phyloP scores from a whole-genome alignment of 2,797 vertebrate species.

The Cetoscarus ocellatus region DNA sequence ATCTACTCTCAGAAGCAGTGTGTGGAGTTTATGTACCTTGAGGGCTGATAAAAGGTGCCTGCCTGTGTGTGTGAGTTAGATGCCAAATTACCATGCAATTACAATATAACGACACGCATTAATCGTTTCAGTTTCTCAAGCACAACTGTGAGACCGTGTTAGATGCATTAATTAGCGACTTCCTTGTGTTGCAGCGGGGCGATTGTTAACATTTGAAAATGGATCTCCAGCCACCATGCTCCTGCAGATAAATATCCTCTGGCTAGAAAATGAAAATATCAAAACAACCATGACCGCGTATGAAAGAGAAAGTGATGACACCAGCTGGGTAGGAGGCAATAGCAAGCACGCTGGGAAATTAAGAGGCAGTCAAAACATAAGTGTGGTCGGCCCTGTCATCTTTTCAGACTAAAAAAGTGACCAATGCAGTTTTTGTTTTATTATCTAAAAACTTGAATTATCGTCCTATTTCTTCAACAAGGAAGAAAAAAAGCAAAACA shows the following conservation, averaged over 20 bases:
- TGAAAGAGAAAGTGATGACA: slow-evolving; percentile 68
- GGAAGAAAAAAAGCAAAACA: neutral
- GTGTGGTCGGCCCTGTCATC: slow-evolving; percentile 41
- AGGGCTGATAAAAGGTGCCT: slow-evolving; percentile 60
- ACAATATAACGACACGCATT: slow-evolving; percentile 82
- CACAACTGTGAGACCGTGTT: slow-evolving; percentile 61
- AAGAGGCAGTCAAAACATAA: slow-evolving; percentile 55
- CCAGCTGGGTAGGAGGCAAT: slow-evolving; percentile 55
- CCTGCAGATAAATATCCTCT: slow-evolving; percentile 82
- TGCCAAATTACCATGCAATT: slow-evolving; percentile 81
- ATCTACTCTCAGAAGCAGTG: slow-evolving; percentile 68
- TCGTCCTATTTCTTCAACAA: neutral
- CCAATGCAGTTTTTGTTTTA: slow-evolving; percentile 13
- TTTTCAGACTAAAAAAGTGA: slow-evolving; percentile 21
- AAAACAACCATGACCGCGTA: slow-evolving; percentile 76
- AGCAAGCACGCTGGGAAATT: slow-evolving; percentile 73
- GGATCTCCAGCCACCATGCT: slow-evolving; percentile 64
- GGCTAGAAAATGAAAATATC: slow-evolving; percentile 81
- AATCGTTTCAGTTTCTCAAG: slow-evolving; percentile 73
- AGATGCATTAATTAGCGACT: slow-evolving; percentile 78
- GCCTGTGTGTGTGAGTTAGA: slow-evolving; percentile 63
- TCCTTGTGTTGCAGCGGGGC: slow-evolving; percentile 63
- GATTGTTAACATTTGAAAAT: slow-evolving; percentile 77
- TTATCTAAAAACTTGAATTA: neutral
- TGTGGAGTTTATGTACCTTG: slow-evolving; percentile 63